phyloP scores from a whole-genome alignment of 2,797 vertebrate species.

The Liparis tanakae region DNA sequence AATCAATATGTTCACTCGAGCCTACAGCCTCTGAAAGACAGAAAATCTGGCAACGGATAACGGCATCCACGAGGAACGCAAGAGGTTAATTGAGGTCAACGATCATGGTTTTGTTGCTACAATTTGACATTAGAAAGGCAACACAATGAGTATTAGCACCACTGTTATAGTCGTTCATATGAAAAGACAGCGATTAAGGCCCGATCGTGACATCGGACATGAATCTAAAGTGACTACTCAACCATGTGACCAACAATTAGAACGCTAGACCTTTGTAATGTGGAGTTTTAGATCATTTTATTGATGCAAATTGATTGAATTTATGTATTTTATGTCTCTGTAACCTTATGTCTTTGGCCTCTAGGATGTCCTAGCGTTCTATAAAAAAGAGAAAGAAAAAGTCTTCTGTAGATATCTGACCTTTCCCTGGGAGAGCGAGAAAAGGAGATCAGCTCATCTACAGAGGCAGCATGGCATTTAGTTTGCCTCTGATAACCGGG shows the following conservation, averaged over 20 bases:
- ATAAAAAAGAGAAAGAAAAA: slow-evolving; percentile 54
- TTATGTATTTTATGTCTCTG: slow-evolving; percentile 21
- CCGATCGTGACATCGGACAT: neutral
- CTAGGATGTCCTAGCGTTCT: slow-evolving; percentile 40
- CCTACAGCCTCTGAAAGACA: neutral
- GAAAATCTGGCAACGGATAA: neutral
- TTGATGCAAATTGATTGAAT: slow-evolving; percentile 31
- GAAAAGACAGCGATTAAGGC: neutral
- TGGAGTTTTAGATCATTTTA: slow-evolving; percentile 7
- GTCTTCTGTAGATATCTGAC: slow-evolving; percentile 65
- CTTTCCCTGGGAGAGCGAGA: slow-evolving; percentile 68
- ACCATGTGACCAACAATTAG: slow-evolving; percentile 7
- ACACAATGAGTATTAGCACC: neutral
- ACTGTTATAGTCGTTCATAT: neutral
- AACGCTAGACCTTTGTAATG: neutral
- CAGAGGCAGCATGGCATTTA: slow-evolving; percentile 75
- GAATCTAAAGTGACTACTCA: neutral
- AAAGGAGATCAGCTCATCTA: slow-evolving; percentile 72
- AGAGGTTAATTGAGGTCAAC: neutral
- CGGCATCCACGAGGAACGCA: neutral
- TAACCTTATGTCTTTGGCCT: slow-evolving; percentile 50
- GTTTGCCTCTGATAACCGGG: slow-evolving; percentile 68
- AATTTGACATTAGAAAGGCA: neutral
- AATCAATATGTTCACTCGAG: neutral
- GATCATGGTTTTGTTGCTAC: neutral